Evolutionary conservation across 2,113 vertebrate genomes (phyloP).

Genomic region (Cettia cetti): DNA sequence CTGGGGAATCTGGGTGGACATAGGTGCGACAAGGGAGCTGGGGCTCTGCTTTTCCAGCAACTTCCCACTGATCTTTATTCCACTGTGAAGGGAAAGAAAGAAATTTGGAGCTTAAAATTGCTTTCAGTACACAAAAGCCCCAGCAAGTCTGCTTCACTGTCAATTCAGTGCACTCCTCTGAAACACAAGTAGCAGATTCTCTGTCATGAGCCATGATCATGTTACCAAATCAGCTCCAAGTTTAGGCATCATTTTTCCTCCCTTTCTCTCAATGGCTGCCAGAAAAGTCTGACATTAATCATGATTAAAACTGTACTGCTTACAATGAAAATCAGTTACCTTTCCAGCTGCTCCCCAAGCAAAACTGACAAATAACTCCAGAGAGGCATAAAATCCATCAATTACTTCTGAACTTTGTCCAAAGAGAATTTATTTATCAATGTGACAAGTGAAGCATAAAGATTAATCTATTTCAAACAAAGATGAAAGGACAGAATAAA

Average conservation of each 20-base stretch:
- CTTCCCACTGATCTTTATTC: constrained; percentile 93
- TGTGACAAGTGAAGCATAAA: not conserved
- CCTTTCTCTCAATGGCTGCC: not conserved
- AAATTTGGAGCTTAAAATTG: not conserved
- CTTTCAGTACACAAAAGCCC: not conserved
- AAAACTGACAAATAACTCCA: constrained; percentile 23
- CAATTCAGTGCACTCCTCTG: not conserved
- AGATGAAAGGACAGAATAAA: not conserved
- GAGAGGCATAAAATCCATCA: constrained; percentile 8
- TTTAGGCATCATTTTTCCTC: not conserved
- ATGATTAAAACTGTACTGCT: not conserved
- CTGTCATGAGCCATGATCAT: not conserved
- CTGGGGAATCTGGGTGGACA: constrained; percentile 88
- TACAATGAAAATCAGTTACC: not conserved
- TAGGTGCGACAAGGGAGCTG: constrained; percentile 89
- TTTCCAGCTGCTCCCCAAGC: not conserved
- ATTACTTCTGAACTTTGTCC: constrained; percentile 5
- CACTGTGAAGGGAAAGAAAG: constrained; percentile 71
- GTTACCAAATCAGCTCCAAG: not conserved
- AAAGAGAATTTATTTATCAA: constrained; percentile 6
- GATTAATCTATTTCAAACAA: not conserved
- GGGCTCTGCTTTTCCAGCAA: constrained; percentile 89
- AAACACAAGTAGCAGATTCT: not conserved
- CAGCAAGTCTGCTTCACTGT: not conserved
- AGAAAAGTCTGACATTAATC: not conserved